Conservation (phyloP, 2,113 vertebrate species). For the Pelvicachromis taeniatus region DNA sequence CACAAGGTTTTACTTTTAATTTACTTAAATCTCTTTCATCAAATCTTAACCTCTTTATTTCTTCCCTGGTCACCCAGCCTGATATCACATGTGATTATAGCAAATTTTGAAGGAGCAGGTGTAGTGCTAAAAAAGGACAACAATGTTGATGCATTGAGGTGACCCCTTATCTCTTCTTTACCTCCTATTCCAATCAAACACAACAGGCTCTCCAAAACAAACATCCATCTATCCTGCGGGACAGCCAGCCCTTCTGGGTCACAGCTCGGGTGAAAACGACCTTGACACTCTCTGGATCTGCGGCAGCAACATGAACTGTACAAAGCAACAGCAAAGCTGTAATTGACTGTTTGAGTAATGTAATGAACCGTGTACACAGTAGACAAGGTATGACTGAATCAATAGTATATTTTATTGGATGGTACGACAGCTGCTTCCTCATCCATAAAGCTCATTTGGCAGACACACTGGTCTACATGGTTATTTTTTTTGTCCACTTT, state of each 20-base stretch:
- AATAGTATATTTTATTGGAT: constrained; percentile 21
- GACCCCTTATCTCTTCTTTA: constrained; percentile 35
- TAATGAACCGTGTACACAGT: constrained; percentile 2
- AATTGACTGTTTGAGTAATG: constrained; percentile 28
- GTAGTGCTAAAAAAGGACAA: background rate
- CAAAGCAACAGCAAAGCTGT: constrained; percentile 18
- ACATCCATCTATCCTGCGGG: constrained; percentile 32
- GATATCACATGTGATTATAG: background rate
- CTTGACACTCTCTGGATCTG: constrained; percentile 28
- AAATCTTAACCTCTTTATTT: background rate
- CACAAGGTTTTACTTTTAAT: constrained; percentile 1
- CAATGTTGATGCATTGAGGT: background rate
- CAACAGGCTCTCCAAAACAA: constrained; percentile 52
- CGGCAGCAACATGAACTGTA: constrained; percentile 37
- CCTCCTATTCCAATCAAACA: constrained; percentile 53
- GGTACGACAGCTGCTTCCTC: background rate
- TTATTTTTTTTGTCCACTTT: background rate
- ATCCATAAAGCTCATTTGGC: constrained; percentile 4
- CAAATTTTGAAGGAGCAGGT: background rate
- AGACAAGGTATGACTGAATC: constrained; percentile 30
- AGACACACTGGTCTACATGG: background rate
- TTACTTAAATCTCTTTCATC: background rate
- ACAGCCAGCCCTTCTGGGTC: constrained; percentile 40
- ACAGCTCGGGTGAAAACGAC: constrained; percentile 30
- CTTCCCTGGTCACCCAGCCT: background rate